Conservation (phyloP, 2,113 vertebrate genomes). For the Motacilla alba region DNA sequence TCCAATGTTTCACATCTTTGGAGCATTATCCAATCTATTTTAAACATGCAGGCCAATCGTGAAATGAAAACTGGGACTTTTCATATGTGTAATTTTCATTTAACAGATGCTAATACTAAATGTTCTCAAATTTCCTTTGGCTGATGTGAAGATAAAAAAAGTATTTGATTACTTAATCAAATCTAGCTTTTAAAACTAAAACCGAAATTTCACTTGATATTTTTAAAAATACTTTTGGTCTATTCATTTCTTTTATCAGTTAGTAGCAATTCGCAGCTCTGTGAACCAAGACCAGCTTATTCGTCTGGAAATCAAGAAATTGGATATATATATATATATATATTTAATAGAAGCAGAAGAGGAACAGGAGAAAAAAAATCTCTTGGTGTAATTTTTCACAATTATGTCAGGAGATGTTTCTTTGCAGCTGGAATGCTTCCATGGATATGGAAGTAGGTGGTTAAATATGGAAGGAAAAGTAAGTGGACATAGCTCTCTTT, state of each 20-base stretch:
- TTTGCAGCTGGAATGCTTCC: neutral
- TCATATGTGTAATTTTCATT: neutral
- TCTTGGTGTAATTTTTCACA: neutral
- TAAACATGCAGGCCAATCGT: neutral
- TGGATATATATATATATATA: too few species aligned
- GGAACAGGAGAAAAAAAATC: neutral
- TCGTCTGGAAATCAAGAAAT: neutral
- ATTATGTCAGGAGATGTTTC: neutral
- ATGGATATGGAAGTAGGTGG: neutral
- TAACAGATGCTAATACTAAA: neutral
- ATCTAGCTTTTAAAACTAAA: neutral
- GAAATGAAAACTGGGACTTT: neutral
- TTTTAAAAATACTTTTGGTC: neutral
- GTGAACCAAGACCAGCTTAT: neutral
- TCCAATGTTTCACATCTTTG: neutral
- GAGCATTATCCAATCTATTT: neutral
- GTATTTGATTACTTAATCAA: neutral
- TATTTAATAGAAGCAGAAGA: neutral
- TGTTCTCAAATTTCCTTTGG: neutral
- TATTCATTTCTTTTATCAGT: neutral
- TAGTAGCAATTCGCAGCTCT: neutral
- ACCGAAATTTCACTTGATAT: neutral
- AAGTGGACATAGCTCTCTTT: neutral
- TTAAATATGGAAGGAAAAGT: neutral
- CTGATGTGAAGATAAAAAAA: neutral